Conservation (phyloP, 2,797 vertebrate species). For the Gouania willdenowi region DNA sequence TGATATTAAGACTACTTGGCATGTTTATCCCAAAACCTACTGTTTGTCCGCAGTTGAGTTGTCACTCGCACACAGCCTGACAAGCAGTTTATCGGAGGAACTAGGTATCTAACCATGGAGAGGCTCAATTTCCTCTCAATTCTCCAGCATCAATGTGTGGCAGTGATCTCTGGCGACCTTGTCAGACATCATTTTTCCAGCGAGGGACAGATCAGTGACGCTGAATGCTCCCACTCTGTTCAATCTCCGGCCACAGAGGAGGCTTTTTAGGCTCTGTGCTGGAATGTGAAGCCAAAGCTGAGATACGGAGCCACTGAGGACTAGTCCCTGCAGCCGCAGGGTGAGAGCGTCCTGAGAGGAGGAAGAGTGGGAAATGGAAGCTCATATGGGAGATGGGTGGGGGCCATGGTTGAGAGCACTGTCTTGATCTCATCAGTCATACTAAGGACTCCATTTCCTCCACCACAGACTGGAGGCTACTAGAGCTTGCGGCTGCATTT, state of each 20-base stretch:
- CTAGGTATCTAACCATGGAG: conserved; percentile 15
- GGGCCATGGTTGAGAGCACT: conserved; percentile 51
- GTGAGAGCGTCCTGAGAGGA: conserved; percentile 48
- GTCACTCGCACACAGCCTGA: conserved; percentile 19
- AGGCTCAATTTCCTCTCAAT: conserved; percentile 38
- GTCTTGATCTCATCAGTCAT: conserved; percentile 72
- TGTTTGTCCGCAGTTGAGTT: conserved; percentile 18
- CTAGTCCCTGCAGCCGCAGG: conserved; percentile 46
- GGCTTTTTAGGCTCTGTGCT: conserved; percentile 28
- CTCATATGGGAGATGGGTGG: conserved; percentile 13
- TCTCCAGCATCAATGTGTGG: conserved; percentile 13
- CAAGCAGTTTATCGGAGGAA: conserved; percentile 22
- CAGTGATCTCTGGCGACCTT: conserved; percentile 51
- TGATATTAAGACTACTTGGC: conserved; percentile 7
- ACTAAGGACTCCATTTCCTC: conserved; percentile 73
- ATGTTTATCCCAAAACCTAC: conserved; percentile 8
- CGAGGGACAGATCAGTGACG: conserved; percentile 17
- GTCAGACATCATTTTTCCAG: conserved; percentile 39
- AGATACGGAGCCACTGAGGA: conserved; percentile 40
- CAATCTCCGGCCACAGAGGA: conserved; percentile 26
- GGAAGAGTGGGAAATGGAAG: conserved; percentile 34
- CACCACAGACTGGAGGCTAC: conserved; percentile 60
- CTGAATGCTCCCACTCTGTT: conserved; percentile 11
- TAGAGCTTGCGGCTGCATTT: conserved; percentile 64
- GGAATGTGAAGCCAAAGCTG: conserved; percentile 46